A percentile compares a stretch with the other conserved stretches of the same genome.
These are phyloP conservation scores for Maniola jurtina DNA, from an alignment of 1,140 invertebrate genomes.

Conservation along the genomic window DNA sequence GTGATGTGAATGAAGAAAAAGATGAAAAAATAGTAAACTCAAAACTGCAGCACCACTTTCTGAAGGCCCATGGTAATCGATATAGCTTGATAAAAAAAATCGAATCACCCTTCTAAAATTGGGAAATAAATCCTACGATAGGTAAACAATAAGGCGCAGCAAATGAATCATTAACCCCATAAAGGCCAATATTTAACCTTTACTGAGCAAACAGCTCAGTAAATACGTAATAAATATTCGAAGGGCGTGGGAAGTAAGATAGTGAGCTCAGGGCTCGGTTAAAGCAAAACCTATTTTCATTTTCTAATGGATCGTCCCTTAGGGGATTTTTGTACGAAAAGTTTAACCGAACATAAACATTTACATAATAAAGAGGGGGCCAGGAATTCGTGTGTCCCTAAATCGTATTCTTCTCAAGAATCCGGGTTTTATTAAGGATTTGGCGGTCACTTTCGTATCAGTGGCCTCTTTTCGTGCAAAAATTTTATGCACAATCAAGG, in stretches of 20 bases:
- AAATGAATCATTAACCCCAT: slow-evolving; percentile 20
- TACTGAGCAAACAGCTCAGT: slow-evolving; percentile 15
- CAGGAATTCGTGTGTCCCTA: slow-evolving; percentile 52
- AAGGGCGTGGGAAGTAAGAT: slow-evolving; percentile 15
- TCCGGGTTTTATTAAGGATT: slow-evolving; percentile 57
- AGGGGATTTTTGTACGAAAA: slow-evolving; percentile 63
- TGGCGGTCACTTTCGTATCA: slow-evolving; percentile 55
- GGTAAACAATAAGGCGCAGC: slow-evolving; percentile 9
- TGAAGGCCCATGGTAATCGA: too few relatives aligned
- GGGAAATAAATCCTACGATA: background rate
- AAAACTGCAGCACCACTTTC: too few relatives aligned
- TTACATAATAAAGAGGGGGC: slow-evolving; percentile 67
- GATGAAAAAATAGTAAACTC: too few relatives aligned
- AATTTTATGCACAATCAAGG: slow-evolving; percentile 45
- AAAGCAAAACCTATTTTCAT: slow-evolving; percentile 58
- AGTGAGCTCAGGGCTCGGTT: slow-evolving; percentile 46
- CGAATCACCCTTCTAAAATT: background rate
- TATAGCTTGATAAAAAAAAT: too few relatives aligned
- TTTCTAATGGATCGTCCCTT: slow-evolving; percentile 64
- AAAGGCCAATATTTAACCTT: slow-evolving; percentile 21
- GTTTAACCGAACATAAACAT: slow-evolving; percentile 54
- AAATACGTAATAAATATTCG: slow-evolving; percentile 12
- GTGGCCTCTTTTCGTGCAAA: slow-evolving; percentile 45
- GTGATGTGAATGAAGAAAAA: too few relatives aligned
- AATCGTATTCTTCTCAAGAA: slow-evolving; percentile 60